Base-by-base conservation (phyloP, 2,797 vertebrate genomes). In the Selene dorsalis region DNA sequence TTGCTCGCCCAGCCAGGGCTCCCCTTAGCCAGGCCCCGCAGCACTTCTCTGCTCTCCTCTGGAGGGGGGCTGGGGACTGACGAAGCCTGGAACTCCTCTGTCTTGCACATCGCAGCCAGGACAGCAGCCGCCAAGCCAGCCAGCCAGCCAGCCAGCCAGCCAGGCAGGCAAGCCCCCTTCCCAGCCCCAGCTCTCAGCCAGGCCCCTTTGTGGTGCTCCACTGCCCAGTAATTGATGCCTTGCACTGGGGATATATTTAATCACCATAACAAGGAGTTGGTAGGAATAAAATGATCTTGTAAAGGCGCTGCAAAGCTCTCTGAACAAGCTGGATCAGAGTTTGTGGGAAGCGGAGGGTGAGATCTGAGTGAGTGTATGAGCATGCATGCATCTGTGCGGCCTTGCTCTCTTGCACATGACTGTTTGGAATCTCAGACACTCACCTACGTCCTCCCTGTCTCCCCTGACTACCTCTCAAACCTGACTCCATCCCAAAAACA, bases 191-290 rank as follows among this genome's bases (percentile, higher is more conserved):
- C 71, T 86, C 82, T 70, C 85, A 93, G 92, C 89, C 89, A 90
- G 84, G 69, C 84, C 85, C 84, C 79, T 89, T 89, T 91, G 91
- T 89, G 90, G 92, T 89, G 90, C 91, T 94, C 87, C 84, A 88
- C 90, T 94, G 93, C 90, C 90, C 93, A 88, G 92, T 94, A 95
- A 95, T 94, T 94, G 93, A 94, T 92, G 93, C 92, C 90, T 94
- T 93, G 89, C 92, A 92, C 87, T 91, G 85, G 92, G 94, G 93
- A 95, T 94, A 93, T 91, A 93, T 95, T 95, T 95, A 94, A 95
- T 95, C 94, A 94, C 90, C 89, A 94, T 94, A 95, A 94, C 92
- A 93, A 94, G 92, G 88, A 92, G 90, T 92, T 91, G 84, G 84
- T 91, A 87, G 84, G 87, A 94, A 94, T 93, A 93, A 94, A 94